Evolutionary conservation across 2,888 invertebrate genomes (phyloP), one percentile per base, ranked within the genome.

Genomic region (Notodonta dromedarius): DNA sequence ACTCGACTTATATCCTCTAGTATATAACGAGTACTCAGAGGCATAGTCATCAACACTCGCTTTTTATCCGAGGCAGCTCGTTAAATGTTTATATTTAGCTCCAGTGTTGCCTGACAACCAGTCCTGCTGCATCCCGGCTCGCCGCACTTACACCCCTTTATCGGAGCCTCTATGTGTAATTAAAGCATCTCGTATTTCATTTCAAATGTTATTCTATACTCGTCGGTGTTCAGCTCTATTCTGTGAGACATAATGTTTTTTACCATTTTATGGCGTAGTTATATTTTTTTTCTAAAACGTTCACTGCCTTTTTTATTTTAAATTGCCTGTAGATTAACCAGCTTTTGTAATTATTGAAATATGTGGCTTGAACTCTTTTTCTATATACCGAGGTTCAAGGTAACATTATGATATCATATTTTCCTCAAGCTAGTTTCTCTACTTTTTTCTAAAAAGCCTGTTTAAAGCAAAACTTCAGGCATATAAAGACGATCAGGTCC

Each of bases 11-110:
- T 24, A 67, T 63, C 65, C 50, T 1, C 7, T 16, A 16, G 16
- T 50, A n/a, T 50, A 50, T n/a, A 0, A 50, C n/a, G 13, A 46
- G 35, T 35, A 35, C 35, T 35, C 7, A 9, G 16, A 50, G 0
- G 50, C 16, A 6, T 52, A 12, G 12, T 52, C 55, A 55, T 40
- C 39, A 39, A 48, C 60, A 60, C 63, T 67, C 56, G 56, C 42
- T 64, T 68, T 67, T 74, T 76, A 63, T 63, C 58, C 61, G 65
- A 66, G 66, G 63, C 62, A 77, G 78, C 78, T 78, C 65, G 80
- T 79, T 80, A 74, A 70, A 74, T 74, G 79, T 76, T 81, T 87
- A 86, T 86, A 83, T 87, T 82, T 83, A 86, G 79, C 78, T 58
- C 66, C 74, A 72, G 78, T 63, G 68, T 71, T 80, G 80, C 80